Conservation (phyloP, 2,888 invertebrate species). For the Cantharis flavilabris region DNA sequence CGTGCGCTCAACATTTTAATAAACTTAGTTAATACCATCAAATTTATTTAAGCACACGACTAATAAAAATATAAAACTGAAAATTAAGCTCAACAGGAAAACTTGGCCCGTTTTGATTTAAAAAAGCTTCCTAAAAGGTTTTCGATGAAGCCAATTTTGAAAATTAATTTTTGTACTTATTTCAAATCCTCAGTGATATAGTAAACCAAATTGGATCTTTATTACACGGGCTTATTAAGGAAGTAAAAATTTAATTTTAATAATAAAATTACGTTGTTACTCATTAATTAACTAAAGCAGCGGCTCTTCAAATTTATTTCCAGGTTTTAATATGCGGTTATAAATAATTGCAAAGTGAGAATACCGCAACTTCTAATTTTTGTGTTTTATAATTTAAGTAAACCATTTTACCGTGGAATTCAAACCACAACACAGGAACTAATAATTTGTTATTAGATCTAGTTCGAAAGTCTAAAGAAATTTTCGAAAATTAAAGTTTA, state of each 20-base stretch:
- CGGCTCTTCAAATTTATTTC: neutral
- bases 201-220: neutral
- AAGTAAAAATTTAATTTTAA: neutral
- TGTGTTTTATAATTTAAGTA: too few relatives aligned
- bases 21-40: constrained; percentile 20
- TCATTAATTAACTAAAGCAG: neutral
- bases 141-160: neutral
- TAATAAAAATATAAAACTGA: neutral
- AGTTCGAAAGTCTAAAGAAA: too few relatives aligned
- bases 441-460: too few relatives aligned
- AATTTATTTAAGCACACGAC: constrained; percentile 12
- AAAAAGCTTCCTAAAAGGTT: too few relatives aligned
- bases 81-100: neutral
- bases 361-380: neutral
- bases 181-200: neutral
- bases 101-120: neutral
- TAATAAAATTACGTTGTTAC: neutral
- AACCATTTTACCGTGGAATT: too few relatives aligned
- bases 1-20: constrained; percentile 31
- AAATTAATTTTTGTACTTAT: neutral
- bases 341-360: neutral
- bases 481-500: too few relatives aligned
- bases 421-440: too few relatives aligned
- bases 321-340: neutral
- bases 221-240: neutral